phyloP scores from a whole-genome alignment of 2,113 vertebrate genomes.

The Microtus montanus region DNA sequence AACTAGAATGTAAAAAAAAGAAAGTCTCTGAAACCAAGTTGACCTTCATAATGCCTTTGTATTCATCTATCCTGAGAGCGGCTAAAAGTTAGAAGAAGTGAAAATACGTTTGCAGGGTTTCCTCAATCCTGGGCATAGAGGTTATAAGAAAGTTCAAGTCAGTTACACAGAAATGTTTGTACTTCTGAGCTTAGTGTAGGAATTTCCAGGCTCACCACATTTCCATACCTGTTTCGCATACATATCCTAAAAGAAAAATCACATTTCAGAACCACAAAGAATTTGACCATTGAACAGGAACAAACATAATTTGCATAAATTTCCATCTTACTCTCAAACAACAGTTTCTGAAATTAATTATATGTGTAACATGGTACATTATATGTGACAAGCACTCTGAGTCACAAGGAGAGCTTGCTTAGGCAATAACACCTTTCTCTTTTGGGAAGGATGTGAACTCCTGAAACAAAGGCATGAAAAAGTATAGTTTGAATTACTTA shows the following conservation, averaged over 20 bases:
- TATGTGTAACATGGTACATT: neutral
- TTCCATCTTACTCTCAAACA: conserved; percentile 10
- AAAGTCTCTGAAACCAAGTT: neutral
- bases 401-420: neutral
- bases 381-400: neutral
- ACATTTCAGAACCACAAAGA: conserved; percentile 34
- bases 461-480: neutral
- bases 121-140: neutral
- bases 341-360: conserved; percentile 42
- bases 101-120: conserved; percentile 5
- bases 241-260: conserved; percentile 32
- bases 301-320: conserved; percentile 55
- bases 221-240: conserved; percentile 15
- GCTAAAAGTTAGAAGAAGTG: neutral
- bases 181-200: neutral
- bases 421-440: neutral
- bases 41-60: neutral
- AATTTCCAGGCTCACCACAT: conserved; percentile 14
- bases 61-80: neutral
- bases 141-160: conserved; percentile 19
- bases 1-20: neutral
- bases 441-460: neutral
- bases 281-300: conserved; percentile 22
- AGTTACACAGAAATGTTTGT: conserved; percentile 32
- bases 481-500: neutral